A percentile compares a stretch with the other conserved stretches of the same genome.
These are phyloP conservation scores for Meteorus sp. DNA, from an alignment of 1,140 invertebrate genomes.

Conservation along the genomic window DNA sequence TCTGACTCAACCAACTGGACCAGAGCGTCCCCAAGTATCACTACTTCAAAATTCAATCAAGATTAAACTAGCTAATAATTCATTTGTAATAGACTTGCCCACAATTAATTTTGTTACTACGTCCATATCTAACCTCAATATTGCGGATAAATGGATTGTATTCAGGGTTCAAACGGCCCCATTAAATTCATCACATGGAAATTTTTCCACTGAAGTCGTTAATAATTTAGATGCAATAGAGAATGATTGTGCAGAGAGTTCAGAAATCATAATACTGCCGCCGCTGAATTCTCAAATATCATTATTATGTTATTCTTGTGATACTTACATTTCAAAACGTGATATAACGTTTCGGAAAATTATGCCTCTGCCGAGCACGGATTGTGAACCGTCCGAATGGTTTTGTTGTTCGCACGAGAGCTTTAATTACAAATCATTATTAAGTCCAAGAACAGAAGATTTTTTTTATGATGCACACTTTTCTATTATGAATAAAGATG, in stretches of 20 bases:
- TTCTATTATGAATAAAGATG: constrained; percentile 37
- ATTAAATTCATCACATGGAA: constrained; percentile 41
- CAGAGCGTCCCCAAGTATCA: constrained; percentile 36
- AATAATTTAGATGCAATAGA: constrained; percentile 15
- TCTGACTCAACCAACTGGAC: constrained; percentile 32
- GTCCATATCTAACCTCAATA: constrained; percentile 43
- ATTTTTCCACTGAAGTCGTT: constrained; percentile 46
- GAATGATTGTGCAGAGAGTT: not conserved
- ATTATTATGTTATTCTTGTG: constrained; percentile 41
- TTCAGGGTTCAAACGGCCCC: constrained; percentile 50
- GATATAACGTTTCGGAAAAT: constrained; percentile 39
- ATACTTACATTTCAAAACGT: constrained; percentile 42
- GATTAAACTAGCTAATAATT: constrained; percentile 33
- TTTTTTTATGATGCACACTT: constrained; percentile 49
- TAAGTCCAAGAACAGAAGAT: constrained; percentile 42
- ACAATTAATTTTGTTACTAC: constrained; percentile 45
- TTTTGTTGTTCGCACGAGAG: constrained; percentile 49
- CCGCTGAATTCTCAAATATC: constrained; percentile 28
- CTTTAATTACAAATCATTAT: constrained; percentile 24
- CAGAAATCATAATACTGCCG: constrained; percentile 18
- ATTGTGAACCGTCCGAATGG: constrained; percentile 51
- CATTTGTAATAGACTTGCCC: constrained; percentile 32
- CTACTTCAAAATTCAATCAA: constrained; percentile 41
- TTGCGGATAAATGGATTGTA: constrained; percentile 47
- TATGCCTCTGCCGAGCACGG: constrained; percentile 45